Conservation (phyloP, 1,140 invertebrate genomes). For the Heterodera carotae region DNA sequence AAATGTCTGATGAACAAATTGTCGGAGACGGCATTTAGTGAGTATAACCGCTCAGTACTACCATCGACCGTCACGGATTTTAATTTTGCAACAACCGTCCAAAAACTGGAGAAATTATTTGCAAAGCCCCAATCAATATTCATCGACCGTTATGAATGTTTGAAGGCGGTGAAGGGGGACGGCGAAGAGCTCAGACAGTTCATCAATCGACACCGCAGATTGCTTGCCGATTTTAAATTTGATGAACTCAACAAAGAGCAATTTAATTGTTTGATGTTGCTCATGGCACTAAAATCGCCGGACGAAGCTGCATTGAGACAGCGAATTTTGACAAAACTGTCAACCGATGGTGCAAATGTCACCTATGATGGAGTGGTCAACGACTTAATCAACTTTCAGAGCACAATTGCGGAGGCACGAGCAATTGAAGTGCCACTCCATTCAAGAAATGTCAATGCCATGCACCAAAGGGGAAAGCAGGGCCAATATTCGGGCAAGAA, state of each 20-base stretch:
- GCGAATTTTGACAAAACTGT: too few relatives aligned
- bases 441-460: too few relatives aligned
- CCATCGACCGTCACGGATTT: neutral
- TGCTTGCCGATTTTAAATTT: neutral
- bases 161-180: neutral
- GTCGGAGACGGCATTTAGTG: neutral
- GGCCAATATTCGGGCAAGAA: too few relatives aligned
- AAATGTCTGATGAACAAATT: conserved; percentile 13
- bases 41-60: neutral
- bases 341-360: too few relatives aligned
- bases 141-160: neutral
- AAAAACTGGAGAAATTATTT: neutral
- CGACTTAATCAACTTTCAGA: too few relatives aligned
- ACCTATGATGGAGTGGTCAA: too few relatives aligned
- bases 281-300: too few relatives aligned
- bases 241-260: neutral
- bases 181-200: neutral
- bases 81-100: neutral
- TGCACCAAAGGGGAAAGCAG: too few relatives aligned
- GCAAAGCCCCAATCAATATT: neutral
- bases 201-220: conserved; percentile 1
- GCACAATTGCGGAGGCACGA: too few relatives aligned
- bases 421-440: too few relatives aligned
- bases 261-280: too few relatives aligned
- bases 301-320: too few relatives aligned